Percentiles rank a stretch among this genome's conserved stretches.
phyloP scores from a whole-genome alignment of 2,113 vertebrate genomes.

The Crotalus helleri region DNA sequence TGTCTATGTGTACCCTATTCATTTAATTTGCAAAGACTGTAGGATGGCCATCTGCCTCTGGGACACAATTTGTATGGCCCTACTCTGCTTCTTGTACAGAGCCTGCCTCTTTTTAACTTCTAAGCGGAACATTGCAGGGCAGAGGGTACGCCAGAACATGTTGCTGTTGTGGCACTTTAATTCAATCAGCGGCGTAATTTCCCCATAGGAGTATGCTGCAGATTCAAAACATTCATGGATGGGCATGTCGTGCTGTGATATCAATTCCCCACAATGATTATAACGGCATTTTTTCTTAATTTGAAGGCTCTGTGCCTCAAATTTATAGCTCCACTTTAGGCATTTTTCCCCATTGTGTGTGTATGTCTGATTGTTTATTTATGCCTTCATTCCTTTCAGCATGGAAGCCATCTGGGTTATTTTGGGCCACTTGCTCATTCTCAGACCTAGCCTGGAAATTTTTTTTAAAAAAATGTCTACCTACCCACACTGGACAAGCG shows the following conservation, averaged over 20 bases:
- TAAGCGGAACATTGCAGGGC: not conserved
- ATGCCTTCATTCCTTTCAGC: not conserved
- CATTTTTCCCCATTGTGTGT: not conserved
- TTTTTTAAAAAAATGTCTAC: not conserved
- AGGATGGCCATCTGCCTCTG: not conserved
- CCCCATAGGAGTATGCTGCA: not conserved
- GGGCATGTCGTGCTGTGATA: not conserved
- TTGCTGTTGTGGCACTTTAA: conserved; percentile 13
- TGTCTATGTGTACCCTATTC: not conserved
- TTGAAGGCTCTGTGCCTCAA: conserved; percentile 11
- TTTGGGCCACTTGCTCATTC: not conserved
- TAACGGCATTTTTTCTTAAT: conserved; percentile 27
- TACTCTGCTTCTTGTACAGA: not conserved
- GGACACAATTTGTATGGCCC: not conserved
- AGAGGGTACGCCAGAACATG: not conserved
- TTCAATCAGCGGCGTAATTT: conserved; percentile 13
- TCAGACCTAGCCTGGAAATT: not conserved
- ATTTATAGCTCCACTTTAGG: not conserved
- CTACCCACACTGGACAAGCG: not conserved
- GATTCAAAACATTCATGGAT: conserved; percentile 21
- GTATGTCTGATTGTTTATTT: not conserved
- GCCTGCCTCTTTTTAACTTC: not conserved
- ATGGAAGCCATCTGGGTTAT: not conserved
- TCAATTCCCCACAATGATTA: conserved; percentile 14
- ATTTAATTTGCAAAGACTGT: not conserved